Conservation (phyloP, 1,140 invertebrate species). For the Ganaspis sp. region DNA sequence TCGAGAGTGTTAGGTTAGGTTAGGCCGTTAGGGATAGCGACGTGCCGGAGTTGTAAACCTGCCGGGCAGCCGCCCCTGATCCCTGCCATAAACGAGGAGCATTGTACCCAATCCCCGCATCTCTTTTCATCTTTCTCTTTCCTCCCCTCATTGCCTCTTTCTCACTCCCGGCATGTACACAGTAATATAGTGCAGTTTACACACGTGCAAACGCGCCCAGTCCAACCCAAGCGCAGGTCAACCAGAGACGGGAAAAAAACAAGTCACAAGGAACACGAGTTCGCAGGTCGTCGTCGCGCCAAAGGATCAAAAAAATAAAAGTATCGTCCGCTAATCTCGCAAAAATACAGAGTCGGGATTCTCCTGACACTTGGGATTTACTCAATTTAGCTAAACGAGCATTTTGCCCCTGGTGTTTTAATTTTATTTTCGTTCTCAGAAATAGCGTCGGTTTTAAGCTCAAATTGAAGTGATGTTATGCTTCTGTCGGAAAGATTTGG, state of each 20-base stretch:
- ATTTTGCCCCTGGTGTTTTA: not conserved
- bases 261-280: slow-evolving; percentile 15
- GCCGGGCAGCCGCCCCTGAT: slow-evolving; percentile 19
- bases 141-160: slow-evolving; percentile 1
- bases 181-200: slow-evolving; percentile 17
- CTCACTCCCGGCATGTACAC: slow-evolving; percentile 27
- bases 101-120: slow-evolving; percentile 27
- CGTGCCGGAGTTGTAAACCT: slow-evolving; percentile 19
- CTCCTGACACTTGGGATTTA: not conserved
- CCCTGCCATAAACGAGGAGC: slow-evolving; percentile 20
- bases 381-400: not conserved
- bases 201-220: not conserved
- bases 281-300: not conserved
- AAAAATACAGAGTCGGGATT: not conserved
- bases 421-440: no score
- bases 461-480: no score
- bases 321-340: not conserved
- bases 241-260: not conserved
- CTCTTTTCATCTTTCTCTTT: slow-evolving; percentile 14
- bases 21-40: slow-evolving; percentile 26
- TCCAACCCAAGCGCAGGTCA: not conserved
- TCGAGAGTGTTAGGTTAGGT: slow-evolving; percentile 8
- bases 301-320: slow-evolving; percentile 21
- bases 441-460: no score
- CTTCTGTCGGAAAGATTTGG: no score